Base-by-base conservation (phyloP, 1,140 invertebrate species). In the Chironomus tepperi region DNA sequence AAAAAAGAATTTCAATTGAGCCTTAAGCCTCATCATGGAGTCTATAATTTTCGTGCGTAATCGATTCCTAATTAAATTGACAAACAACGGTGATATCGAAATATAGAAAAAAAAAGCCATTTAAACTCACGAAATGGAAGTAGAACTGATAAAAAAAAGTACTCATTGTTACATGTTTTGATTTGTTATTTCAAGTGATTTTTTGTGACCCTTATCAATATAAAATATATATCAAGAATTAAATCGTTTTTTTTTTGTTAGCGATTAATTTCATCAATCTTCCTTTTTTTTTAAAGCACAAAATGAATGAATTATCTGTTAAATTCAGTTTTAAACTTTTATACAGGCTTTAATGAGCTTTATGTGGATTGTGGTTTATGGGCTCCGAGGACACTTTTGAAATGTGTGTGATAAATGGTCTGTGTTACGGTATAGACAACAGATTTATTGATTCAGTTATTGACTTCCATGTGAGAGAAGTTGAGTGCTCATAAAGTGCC, bases 11-110 rank as follows among this genome's bases (percentile, higher is more conserved):
- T 57, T 57, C 47, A 57, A 15, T 34, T 57, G 43, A 9, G 47
- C 47, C 47, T 15, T 57, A 57, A 57, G 47, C 12, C 47, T 57
- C n/a, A 57, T 57, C 24, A 34, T 34, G 24, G 5, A 34, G 24
- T 34, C 24, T 5, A 57, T 57, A 57, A n/a, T 57, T n/a, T 34
- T 34, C 15, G 8, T 57, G 12, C n/a, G 47, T 57, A 57, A 57
- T 57, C 47, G 47, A 57, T 57, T 57, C 47, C 47, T 57, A 57
- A 57, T 57, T 57, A 57, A 57, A 57, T 57, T 57, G 47, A 57
- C 47, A 57, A 57, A 57, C 47, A 57, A 57, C 24, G 24, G 47
- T 57, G 47, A 57, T 57, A 57, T 57, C 47, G 47, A n/a, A 57
- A 57, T 57, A n/a, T 12, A n/a, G 47, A 57, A 57, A 57, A 57